Conservation (phyloP, 2,888 invertebrate genomes). For the Diplazon laetatorius region DNA sequence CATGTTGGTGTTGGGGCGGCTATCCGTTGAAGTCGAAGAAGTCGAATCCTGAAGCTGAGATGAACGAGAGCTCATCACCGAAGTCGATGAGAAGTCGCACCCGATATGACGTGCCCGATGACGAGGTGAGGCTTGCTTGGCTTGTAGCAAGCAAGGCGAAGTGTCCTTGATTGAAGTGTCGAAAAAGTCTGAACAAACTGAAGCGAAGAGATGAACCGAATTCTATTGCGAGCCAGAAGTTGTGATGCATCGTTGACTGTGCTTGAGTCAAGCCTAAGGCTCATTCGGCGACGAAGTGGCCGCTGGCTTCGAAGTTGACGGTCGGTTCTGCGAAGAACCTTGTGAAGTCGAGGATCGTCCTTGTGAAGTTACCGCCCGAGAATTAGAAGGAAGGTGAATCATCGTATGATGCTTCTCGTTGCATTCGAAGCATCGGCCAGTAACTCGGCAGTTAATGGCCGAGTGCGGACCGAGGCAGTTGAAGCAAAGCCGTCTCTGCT, state of each 20-base stretch:
- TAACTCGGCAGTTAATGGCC: not conserved
- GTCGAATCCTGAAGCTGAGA: not conserved
- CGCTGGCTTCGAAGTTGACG: not conserved
- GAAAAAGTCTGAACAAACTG: not conserved
- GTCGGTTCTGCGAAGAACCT: no score
- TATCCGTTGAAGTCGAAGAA: slow-evolving; percentile 5
- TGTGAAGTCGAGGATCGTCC: no score
- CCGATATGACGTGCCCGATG: not conserved
- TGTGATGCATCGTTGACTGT: not conserved
- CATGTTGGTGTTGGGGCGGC: not conserved
- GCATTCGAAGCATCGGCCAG: not conserved
- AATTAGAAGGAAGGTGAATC: not conserved
- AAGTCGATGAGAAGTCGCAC: no score
- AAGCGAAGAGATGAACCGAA: not conserved
- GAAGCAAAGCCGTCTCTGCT: slow-evolving; percentile 7
- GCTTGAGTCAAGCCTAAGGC: slow-evolving; percentile 3
- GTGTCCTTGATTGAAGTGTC: not conserved
- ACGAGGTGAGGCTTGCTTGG: no score
- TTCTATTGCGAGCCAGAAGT: not conserved
- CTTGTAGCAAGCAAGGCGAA: not conserved
- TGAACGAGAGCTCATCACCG: not conserved
- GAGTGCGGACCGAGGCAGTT: slow-evolving; percentile 29
- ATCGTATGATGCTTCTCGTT: slow-evolving; percentile 10
- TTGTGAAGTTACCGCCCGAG: no score
- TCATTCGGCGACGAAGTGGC: slow-evolving; percentile 13